These are phyloP conservation scores for Hyalella azteca DNA, from an alignment of 2,888 invertebrate species.

Conservation along the genomic window DNA sequence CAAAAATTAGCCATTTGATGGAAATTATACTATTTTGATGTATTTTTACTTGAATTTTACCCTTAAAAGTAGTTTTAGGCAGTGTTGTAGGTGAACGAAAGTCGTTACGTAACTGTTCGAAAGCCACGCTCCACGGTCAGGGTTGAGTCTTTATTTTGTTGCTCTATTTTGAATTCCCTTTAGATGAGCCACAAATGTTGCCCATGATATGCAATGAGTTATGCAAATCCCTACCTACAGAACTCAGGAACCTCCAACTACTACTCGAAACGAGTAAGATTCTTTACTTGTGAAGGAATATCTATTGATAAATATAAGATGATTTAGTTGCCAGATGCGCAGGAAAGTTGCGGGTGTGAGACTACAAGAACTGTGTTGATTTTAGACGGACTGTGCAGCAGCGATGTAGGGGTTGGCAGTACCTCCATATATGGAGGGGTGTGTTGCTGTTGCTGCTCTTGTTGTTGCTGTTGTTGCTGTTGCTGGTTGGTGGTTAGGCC, in stretches of 20 bases:
- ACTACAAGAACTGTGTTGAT: neutral
- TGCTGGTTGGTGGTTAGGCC: neutral
- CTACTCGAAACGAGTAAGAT: neutral
- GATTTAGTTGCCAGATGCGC: neutral
- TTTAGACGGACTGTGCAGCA: neutral
- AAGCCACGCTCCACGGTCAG: constrained; percentile 23
- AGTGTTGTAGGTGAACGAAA: constrained; percentile 5
- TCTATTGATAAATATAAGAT: neutral
- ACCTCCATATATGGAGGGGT: neutral
- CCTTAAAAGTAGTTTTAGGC: neutral
- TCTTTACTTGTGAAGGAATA: neutral
- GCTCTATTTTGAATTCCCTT: constrained; percentile 32
- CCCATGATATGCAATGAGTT: constrained; percentile 32
- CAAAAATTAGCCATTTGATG: too few species aligned
- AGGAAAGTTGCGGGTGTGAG: neutral
- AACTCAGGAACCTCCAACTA: too few species aligned
- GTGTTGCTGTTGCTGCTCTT: neutral
- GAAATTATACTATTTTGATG: too few species aligned
- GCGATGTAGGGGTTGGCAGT: neutral
- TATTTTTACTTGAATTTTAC: neutral
- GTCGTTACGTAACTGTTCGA: constrained; percentile 27
- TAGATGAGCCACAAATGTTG: constrained; percentile 5
- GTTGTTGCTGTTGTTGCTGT: neutral
- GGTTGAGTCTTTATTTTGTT: neutral
- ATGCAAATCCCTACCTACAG: neutral